Evolutionary conservation across 2,888 invertebrate genomes (phyloP).

Genomic region (Trissonchulus latispiculum): DNA sequence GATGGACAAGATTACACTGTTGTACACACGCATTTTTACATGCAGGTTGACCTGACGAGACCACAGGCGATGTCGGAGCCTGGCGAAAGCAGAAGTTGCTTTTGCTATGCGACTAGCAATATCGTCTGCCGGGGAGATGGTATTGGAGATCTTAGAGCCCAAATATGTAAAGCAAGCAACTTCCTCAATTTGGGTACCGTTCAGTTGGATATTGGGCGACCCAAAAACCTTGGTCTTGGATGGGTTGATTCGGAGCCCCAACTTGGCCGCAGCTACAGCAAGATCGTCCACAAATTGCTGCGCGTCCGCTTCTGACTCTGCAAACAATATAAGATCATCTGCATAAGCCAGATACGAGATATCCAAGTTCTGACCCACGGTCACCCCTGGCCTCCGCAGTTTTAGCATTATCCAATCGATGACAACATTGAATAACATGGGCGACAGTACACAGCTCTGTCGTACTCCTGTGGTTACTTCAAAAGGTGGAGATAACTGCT

Average conservation of each 20-base stretch:
- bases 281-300: neutral
- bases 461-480: neutral
- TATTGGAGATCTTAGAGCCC: neutral
- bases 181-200: neutral
- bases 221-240: neutral
- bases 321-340: neutral
- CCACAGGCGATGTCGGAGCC: neutral
- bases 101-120: neutral
- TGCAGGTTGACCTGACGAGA: neutral
- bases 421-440: neutral
- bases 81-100: neutral
- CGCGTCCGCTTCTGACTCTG: neutral
- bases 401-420: neutral
- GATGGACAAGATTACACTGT: neutral
- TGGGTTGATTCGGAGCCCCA: neutral
- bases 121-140: neutral
- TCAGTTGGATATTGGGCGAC: neutral
- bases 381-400: neutral
- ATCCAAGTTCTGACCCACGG: neutral
- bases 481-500: neutral
- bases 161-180: neutral
- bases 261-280: too few species aligned
- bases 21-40: neutral
- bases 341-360: neutral
- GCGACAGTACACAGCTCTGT: too few species aligned